Percentiles rank a stretch among this genome's conserved stretches.
phyloP scores from a whole-genome alignment of 2,113 vertebrate species.

The Chauna torquata region DNA sequence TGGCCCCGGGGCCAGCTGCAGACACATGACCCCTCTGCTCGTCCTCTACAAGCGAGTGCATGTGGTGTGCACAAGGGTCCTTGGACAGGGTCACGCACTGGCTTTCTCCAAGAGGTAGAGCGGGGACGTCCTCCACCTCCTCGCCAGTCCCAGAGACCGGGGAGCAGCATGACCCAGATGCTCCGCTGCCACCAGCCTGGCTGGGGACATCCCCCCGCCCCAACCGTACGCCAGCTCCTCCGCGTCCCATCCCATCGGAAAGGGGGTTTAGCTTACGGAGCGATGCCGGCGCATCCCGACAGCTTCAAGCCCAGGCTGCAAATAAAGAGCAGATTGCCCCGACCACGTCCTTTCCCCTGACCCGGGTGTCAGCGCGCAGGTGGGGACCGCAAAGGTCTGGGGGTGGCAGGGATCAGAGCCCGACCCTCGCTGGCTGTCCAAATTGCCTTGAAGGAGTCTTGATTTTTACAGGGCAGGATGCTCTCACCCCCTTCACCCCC shows the following conservation, averaged over 20 bases:
- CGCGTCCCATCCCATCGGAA: not conserved
- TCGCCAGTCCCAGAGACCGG: not conserved
- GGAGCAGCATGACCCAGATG: not conserved
- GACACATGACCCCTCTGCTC: too few species aligned
- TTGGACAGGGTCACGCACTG: too few species aligned
- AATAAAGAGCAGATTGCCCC: not conserved
- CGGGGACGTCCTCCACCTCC: not conserved
- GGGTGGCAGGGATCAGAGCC: not conserved
- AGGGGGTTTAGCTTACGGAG: not conserved
- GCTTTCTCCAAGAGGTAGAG: not conserved
- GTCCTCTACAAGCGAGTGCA: not conserved
- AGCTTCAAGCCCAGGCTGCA: not conserved
- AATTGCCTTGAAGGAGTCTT: not conserved
- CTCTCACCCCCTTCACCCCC: not conserved
- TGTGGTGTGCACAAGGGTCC: not conserved
- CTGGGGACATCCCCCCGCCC: not conserved
- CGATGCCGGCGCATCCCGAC: fast-evolving
- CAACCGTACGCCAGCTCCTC: not conserved
- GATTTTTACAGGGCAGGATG: not conserved
- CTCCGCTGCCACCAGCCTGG: not conserved
- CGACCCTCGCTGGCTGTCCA: too few species aligned
- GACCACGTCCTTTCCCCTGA: not conserved
- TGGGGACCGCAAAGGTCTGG: not conserved
- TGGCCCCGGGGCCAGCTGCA: not conserved
- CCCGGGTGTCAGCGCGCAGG: not conserved